Evolutionary conservation across 2,888 invertebrate species (phyloP).

Genomic region (Volucella bombylans): DNA sequence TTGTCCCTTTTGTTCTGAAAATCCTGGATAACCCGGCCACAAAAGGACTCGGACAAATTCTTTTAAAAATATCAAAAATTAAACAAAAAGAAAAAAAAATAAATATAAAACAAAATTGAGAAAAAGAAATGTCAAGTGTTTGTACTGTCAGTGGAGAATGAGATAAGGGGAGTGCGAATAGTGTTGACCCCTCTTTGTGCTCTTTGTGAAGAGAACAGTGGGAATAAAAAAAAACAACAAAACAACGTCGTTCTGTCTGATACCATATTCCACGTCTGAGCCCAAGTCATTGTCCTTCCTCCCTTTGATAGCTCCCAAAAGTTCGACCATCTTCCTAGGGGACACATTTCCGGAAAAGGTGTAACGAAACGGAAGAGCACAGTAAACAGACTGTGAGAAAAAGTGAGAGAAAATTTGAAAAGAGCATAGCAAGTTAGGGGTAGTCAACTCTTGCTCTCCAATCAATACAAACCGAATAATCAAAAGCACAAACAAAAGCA

Average conservation of each 20-base stretch:
- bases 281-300: constrained; percentile 57
- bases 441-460: no score
- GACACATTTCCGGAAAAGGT: no score
- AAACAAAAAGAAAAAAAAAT: constrained; percentile 14
- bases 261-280: no score
- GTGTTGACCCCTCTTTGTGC: constrained; percentile 25
- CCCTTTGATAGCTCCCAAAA: not conserved
- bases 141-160: constrained; percentile 19
- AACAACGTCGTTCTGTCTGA: no score
- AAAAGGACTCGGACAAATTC: not conserved
- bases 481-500: no score
- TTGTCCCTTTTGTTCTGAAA: not conserved
- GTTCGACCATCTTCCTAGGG: no score
- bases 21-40: no score
- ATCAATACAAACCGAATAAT: no score
- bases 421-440: no score
- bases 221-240: not conserved
- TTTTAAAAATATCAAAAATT: constrained; percentile 33
- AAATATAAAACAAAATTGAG: not conserved
- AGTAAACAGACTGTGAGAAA: no score
- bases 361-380: no score
- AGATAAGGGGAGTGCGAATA: constrained; percentile 14
- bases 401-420: no score
- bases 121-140: constrained; percentile 69
- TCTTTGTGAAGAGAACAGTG: constrained; percentile 41